A percentile compares a stretch with the other conserved stretches of the same genome.
phyloP scores from a whole-genome alignment of 1,140 invertebrate genomes.

The Plutomurus gul region DNA sequence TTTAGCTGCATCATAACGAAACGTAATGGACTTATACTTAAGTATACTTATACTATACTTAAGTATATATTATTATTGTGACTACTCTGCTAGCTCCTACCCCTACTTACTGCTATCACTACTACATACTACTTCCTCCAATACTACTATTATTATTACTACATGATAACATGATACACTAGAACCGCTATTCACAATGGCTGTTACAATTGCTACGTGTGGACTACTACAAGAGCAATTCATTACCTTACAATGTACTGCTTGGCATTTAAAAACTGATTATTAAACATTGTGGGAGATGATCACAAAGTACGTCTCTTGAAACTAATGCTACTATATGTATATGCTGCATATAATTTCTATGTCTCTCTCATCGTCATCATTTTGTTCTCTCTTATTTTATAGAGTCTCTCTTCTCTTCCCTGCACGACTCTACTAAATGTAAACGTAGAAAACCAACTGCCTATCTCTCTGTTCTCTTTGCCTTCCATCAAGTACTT shows the following conservation, averaged over 20 bases:
- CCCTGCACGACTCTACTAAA: too few species aligned
- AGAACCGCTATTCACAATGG: background rate
- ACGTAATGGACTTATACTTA: background rate
- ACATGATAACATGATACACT: background rate
- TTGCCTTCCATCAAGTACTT: background rate
- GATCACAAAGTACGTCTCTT: background rate
- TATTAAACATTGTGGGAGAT: conserved; percentile 30
- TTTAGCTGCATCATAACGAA: background rate
- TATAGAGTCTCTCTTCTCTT: background rate
- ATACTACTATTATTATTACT: background rate
- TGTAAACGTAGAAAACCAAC: too few species aligned
- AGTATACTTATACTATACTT: too few species aligned
- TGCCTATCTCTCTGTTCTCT: background rate
- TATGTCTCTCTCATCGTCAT: background rate
- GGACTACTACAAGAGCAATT: conserved; percentile 1
- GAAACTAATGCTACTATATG: background rate
- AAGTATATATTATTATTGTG: background rate
- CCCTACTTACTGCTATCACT: background rate
- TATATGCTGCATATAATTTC: background rate
- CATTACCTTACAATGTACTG: conserved; percentile 21
- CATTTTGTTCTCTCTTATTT: background rate
- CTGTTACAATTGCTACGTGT: background rate
- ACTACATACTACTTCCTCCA: background rate
- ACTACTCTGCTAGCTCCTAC: background rate
- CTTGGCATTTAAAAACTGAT: conserved; percentile 37